Base-by-base conservation (phyloP, 2,113 vertebrate genomes). In the Potamarius usumacintae region DNA sequence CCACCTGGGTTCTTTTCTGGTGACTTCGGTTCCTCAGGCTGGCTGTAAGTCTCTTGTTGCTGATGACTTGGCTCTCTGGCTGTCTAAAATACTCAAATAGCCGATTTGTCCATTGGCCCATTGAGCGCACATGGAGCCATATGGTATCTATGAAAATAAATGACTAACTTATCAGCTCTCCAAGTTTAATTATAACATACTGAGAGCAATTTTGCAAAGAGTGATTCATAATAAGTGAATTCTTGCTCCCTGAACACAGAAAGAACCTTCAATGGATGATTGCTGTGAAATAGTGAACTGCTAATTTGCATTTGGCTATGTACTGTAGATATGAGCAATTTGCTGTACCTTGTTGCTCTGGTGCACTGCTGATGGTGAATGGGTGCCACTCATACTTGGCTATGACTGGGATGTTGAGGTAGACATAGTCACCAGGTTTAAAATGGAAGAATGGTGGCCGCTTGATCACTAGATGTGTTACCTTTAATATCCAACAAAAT, bases 361-460 rank as follows among this genome's bases (percentile, higher is more conserved):
- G 98, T 0, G 97, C 96, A 0, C 97, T 99, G 96, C 98, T 97
- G 94, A 99, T 97, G 90, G 96, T 98, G 91, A 99, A 98, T 0
- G 97, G 98, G 1, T 98, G 97, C 97, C 97, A 98, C 92, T 98
- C 96, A 0, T 96, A 97, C 92, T 95, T 94, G 5, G 97, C 97
- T 0, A 98, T 96, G 87, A 90, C 94, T 0, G 97, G 97, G 62
- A 98, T 88, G 93, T 98, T 98, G 89, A 99, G 93, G 90, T 96
- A 99, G n/a, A 99, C 22, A 18, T 96, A 99, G 90, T 99, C 97
- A 5, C 98, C 97, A 0, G 98, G 96, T 89, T 96, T 95, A 87
- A 97, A 98, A 42, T 92, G 96, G 92, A 99, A 98, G 81, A 94
- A 96, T 62, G 89, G 94, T 0, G 97, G 96, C 17, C 97, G 94